Evolutionary conservation across 2,797 vertebrate species (phyloP).

Genomic region (Cheirogaleus major): DNA sequence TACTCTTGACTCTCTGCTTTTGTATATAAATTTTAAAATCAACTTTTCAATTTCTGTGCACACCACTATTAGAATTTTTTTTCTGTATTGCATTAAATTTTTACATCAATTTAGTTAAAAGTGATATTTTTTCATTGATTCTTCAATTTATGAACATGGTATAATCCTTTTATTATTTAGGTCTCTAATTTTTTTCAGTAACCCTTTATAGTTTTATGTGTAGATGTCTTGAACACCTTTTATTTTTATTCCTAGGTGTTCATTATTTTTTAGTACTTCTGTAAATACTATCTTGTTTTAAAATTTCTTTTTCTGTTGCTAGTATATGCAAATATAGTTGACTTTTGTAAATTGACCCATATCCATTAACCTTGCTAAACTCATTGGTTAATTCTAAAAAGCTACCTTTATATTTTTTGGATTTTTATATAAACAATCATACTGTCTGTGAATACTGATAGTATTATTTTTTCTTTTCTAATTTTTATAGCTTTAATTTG

Average conservation of each 20-base stretch:
- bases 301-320: neutral
- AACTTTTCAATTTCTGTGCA: neutral
- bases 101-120: neutral
- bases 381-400: no score
- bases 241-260: constrained; percentile 12
- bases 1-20: neutral
- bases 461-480: no score
- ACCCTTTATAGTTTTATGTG: neutral
- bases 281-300: neutral
- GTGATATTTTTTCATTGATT: constrained; percentile 3
- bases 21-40: neutral
- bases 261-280: neutral
- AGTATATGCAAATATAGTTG: neutral
- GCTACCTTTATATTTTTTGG: no score
- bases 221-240: neutral
- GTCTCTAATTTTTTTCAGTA: neutral
- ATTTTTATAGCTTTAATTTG: no score
- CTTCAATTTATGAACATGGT: neutral
- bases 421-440: no score
- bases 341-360: neutral
- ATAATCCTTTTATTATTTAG: neutral
- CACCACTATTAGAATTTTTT: neutral
- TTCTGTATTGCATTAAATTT: neutral
- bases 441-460: no score
- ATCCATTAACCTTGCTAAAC: no score